Base-by-base conservation (phyloP, 2,113 vertebrate species). In the Amphilophus citrinellus region DNA sequence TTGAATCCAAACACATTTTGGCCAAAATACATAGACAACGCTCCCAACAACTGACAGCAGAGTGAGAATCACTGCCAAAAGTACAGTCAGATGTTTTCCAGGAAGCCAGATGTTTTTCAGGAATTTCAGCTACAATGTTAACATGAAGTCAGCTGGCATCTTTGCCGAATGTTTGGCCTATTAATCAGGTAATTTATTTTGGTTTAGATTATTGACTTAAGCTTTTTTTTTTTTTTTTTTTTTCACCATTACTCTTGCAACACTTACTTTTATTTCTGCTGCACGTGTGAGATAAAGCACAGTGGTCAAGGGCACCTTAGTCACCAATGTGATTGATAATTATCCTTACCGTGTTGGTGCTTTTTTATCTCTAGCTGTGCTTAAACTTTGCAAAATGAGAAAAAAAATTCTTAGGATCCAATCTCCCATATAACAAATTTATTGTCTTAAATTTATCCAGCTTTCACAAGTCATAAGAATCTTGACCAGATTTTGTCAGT, bases 1-100 rank as follows among this genome's bases (percentile, higher is more conserved):
- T 75, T 68, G 61, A 91, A 88, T 85, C 80, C 76, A 85, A 88
- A 80, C 87, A 82, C 35, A 37, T 87, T 79, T 53, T 80, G 80
- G 79, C 76, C 68, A 71, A 87, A 77, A 86, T 73, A 85, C 39
- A 79, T 9, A 71, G 71, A 57, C 71, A 59, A 22, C 73, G 65
- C 20, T 83, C 68, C 42, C 44, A 82, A 37, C 77, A 88, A 85
- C 82, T 39, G 78, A 89, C 85, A 84, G 84, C 77, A 47, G 61
- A 62, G 75, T 44, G 47, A 30, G 76, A 76, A 57, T 32, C 53
- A 3, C 17, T 9, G 80, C 83, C 90, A 83, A 77, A 81, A 76
- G 58, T 22, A 18, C 61, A 61, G 85, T 13, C 71, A 57, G 22
- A 59, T 44, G 47, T 88, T 86, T 78, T 87, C 56, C 62, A 79